phyloP scores from a whole-genome alignment of 1,140 invertebrate genomes.

The Tachypleus tridentatus region DNA sequence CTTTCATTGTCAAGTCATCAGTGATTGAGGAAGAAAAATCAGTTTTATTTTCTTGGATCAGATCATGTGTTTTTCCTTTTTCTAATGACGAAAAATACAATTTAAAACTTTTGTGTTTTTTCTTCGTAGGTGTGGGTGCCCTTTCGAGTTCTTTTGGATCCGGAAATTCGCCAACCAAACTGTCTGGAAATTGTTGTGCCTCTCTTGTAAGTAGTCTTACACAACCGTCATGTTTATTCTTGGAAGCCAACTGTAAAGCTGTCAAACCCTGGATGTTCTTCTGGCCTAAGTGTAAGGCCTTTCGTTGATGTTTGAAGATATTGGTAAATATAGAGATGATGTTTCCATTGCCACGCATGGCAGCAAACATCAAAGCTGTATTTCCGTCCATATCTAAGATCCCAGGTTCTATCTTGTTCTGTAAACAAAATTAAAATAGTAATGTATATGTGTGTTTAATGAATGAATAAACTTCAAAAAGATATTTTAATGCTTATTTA shows the following conservation, averaged over 20 bases:
- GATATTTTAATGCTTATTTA: no score
- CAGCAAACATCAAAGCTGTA: slow-evolving; percentile 26
- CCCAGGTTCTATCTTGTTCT: slow-evolving; percentile 22
- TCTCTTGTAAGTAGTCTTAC: slow-evolving; percentile 13
- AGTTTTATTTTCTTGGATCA: no score
- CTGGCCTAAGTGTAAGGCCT: slow-evolving; percentile 9
- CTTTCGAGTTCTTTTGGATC: slow-evolving; percentile 14
- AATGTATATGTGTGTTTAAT: no score
- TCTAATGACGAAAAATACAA: no score
- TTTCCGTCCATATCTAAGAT: slow-evolving; percentile 26
- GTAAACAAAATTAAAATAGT: slow-evolving; percentile 3
- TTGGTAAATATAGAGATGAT: slow-evolving; percentile 16
- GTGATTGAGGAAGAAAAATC: no score
- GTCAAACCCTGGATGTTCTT: slow-evolving; percentile 19
- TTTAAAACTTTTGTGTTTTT: no score
- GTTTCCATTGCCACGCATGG: slow-evolving; percentile 14
- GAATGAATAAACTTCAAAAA: no score
- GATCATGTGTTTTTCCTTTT: no score
- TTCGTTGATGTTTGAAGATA: slow-evolving; percentile 7
- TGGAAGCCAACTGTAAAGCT: slow-evolving; percentile 14
- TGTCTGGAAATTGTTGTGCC: slow-evolving; percentile 12
- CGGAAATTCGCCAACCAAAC: slow-evolving; percentile 9
- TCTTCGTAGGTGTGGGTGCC: slow-evolving; percentile 11
- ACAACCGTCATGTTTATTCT: slow-evolving; percentile 13
- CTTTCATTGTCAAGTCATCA: no score